Conservation (phyloP, 2,113 vertebrate genomes). For the Benthochromis sp. region DNA sequence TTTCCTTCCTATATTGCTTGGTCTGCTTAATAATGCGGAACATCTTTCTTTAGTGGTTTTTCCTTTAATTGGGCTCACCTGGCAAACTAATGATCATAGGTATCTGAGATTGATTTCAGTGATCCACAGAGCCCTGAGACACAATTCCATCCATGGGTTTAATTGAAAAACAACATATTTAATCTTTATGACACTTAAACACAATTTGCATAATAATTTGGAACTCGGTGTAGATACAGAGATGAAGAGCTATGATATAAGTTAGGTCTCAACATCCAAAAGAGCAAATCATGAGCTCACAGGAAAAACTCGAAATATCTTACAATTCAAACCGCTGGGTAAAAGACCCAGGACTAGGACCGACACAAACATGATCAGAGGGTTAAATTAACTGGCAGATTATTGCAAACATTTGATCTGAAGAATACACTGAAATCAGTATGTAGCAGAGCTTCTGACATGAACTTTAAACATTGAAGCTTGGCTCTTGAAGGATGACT, state of each 20-base stretch:
- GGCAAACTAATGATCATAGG: background rate
- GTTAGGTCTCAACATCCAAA: background rate
- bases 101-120: background rate
- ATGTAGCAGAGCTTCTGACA: background rate
- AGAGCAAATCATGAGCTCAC: background rate
- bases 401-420: background rate
- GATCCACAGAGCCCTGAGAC: background rate
- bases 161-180: background rate
- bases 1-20: background rate
- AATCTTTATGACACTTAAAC: background rate
- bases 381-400: conserved; percentile 42
- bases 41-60: background rate
- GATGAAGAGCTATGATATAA: background rate
- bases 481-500: background rate
- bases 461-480: background rate
- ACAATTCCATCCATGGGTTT: background rate
- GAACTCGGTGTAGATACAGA: background rate
- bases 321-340: background rate
- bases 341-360: background rate
- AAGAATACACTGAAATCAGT: background rate
- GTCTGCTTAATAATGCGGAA: background rate
- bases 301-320: background rate
- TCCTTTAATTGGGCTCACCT: background rate
- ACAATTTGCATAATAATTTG: background rate
- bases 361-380: conserved; percentile 44